phyloP scores from a whole-genome alignment of 2,113 vertebrate species.

The Catharus bicknelli region DNA sequence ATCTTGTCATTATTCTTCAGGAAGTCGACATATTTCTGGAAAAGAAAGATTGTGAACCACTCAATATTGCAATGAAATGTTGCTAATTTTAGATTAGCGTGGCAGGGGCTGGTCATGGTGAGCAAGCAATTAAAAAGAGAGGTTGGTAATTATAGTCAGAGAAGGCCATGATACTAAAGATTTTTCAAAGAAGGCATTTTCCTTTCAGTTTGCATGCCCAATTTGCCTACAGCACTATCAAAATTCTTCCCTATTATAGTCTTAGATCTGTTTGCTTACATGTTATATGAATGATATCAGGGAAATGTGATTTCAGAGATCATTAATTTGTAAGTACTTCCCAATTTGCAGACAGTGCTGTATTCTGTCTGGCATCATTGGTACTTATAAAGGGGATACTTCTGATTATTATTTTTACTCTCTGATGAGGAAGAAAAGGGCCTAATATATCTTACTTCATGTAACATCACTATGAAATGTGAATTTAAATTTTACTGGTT shows the following conservation, averaged over 20 bases:
- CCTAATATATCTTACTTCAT: not conserved
- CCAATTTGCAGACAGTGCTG: not conserved
- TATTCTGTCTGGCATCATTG: not conserved
- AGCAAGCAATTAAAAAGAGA: not conserved
- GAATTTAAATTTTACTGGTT: not conserved
- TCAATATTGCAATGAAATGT: not conserved
- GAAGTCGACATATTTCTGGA: not conserved
- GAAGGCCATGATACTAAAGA: not conserved
- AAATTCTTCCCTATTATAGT: not conserved
- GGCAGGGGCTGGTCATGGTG: not conserved
- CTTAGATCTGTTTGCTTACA: not conserved
- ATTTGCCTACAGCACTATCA: not conserved
- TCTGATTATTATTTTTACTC: not conserved
- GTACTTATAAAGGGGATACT: not conserved
- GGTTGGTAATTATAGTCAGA: not conserved
- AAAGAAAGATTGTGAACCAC: not conserved
- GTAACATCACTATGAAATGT: not conserved
- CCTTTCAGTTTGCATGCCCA: not conserved
- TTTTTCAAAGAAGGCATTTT: not conserved
- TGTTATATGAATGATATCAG: not conserved
- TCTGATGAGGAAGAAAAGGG: not conserved
- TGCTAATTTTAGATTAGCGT: not conserved
- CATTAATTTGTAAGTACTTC: not conserved
- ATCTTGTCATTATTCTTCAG: constrained; percentile 13
- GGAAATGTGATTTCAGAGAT: not conserved